These are phyloP conservation scores for Thalassarche chlororhynchos DNA, from an alignment of 2,113 vertebrate genomes.

Conservation along the genomic window DNA sequence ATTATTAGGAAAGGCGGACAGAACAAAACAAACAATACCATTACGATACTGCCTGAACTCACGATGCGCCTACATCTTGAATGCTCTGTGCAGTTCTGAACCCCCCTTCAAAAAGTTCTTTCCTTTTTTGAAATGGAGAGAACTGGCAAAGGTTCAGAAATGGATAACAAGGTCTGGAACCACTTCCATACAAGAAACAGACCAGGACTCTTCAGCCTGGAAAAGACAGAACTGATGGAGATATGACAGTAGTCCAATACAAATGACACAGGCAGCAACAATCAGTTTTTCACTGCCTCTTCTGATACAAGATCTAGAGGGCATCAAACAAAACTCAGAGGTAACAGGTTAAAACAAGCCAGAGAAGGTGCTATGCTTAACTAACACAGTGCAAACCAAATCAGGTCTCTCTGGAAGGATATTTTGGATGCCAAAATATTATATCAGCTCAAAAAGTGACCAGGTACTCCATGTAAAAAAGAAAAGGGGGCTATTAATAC, in stretches of 20 bases:
- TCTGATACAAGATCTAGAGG: neutral
- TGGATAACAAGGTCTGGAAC: neutral
- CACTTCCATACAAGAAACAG: neutral
- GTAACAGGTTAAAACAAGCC: neutral
- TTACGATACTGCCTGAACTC: neutral
- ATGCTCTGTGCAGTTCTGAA: neutral
- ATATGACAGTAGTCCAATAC: neutral
- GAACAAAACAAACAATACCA: neutral
- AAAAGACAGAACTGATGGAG: neutral
- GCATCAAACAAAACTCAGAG: neutral
- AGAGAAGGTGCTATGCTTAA: neutral
- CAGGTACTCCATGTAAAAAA: neutral
- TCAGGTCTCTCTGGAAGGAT: neutral
- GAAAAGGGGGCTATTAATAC: neutral
- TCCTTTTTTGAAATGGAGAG: neutral
- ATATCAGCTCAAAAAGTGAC: neutral
- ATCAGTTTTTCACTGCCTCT: neutral
- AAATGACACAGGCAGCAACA: neutral
- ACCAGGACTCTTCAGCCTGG: neutral
- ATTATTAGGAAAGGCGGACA: neutral
- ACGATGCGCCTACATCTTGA: neutral
- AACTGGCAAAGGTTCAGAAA: slow-evolving; percentile 9
- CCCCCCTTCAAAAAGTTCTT: too few relatives aligned
- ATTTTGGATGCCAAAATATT: neutral
- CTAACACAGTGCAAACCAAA: neutral